phyloP scores from a whole-genome alignment of 1,140 invertebrate species.

The Metaphire vulgaris region DNA sequence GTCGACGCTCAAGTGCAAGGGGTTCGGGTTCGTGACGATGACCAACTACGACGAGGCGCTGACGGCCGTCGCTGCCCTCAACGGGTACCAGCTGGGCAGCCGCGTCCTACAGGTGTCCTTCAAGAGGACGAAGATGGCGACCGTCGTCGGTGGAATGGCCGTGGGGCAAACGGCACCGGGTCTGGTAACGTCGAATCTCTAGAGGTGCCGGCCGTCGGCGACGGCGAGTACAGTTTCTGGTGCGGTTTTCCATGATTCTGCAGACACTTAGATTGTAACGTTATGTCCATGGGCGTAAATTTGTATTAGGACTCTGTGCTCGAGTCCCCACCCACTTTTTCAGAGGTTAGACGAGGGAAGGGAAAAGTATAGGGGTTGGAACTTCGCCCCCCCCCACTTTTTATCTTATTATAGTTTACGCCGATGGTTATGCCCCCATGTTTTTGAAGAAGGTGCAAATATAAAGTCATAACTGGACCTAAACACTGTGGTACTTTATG shows the following conservation, averaged over 20 bases:
- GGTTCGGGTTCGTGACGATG: conserved; percentile 99
- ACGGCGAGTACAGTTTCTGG: background rate
- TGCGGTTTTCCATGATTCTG: background rate
- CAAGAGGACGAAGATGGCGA: conserved; percentile 40
- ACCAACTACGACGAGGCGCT: conserved; percentile 98
- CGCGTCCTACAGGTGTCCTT: conserved; percentile 97
- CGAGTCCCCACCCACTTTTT: no score
- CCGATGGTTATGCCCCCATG: no score
- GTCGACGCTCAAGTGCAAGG: conserved; percentile 98
- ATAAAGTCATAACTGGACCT: no score
- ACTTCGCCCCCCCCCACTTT: no score
- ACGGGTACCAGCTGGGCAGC: conserved; percentile 94
- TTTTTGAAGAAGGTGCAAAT: no score
- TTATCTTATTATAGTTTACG: no score
- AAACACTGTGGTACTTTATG: no score
- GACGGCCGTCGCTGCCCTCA: conserved; percentile 92
- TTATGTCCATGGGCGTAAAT: background rate
- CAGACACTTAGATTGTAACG: no score
- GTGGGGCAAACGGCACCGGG: background rate
- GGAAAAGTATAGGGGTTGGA: no score
- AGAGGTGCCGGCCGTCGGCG: no score
- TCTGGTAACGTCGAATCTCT: background rate
- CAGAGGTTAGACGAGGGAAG: no score
- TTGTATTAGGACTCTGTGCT: background rate
- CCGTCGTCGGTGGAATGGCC: background rate